Evolutionary conservation across 2,888 invertebrate genomes (phyloP), one percentile per base, ranked within the genome.

Genomic region (Brachypalpus laphriformis): DNA sequence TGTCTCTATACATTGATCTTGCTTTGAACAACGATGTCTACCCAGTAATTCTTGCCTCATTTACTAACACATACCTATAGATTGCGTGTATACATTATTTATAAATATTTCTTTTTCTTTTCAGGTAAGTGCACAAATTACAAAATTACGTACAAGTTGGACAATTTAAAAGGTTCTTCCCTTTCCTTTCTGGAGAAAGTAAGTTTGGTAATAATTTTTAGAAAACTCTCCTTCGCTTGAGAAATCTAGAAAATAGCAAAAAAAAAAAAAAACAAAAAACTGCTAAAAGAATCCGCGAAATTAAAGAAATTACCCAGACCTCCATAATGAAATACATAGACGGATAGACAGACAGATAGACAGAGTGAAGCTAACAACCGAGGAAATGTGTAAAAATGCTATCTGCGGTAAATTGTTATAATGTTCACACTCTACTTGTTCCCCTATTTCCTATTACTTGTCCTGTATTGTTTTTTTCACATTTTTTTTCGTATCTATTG

Each of bases 381-480:
- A 71, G 45, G 75, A 75, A 85, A 81, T 74, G 66, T 74, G 59
- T 72, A 63, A 37, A 72, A 72, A 66, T 66, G 28, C 66, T 71
- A 74, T 70, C 80, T 76, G 61, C 45, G 74, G 82, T 72, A 72
- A 86, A 86, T 86, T 86, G 86, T 86, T 86, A 82, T 82, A 86
- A 86, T 82, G 66, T 86, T 86, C 81, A 86, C 86, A 86, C 86
- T 86, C 86, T 86, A 82, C 70, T 86, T 82, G 47, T 42, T 77
- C 49, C 71, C 72, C 66, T 14, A 68, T 56, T 86, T 81, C 75
- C 81, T 70, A 51, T 76, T 77, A 61, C 59, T 47, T 31, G 22
- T 18, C 59, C 70, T 71, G 51, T 47, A 18, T 45, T 42, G 31
- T 61, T 31, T 61, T 70, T 16, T 40, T 28, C n/a, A n/a, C n/a